A percentile compares a stretch with the other conserved stretches of the same genome.
phyloP scores from a whole-genome alignment of 30 jellyfish, hydroid and myxozoan genomes.

The Chrysaora quinquecirrha region DNA sequence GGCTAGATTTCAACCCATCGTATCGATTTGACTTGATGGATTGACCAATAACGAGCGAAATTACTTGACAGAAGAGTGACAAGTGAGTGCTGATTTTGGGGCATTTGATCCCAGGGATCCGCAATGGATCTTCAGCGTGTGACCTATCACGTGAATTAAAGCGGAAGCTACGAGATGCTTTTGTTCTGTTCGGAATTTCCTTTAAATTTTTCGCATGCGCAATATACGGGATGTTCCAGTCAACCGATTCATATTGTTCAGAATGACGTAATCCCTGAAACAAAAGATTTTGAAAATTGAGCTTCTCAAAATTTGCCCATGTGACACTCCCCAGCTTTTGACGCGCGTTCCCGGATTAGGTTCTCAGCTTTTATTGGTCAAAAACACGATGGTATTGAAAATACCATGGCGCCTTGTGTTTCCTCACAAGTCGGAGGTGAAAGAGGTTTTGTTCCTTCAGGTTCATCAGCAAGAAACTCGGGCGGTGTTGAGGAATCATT shows the following conservation, averaged over 20 bases:
- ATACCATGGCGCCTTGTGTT: constrained; percentile 75
- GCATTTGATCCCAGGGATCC: too few species aligned
- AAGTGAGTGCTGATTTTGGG: too few species aligned
- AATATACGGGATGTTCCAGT: not conserved
- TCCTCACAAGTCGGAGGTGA: constrained; percentile 17
- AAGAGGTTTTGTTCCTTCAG: not conserved
- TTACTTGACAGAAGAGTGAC: too few species aligned
- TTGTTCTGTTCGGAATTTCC: too few species aligned
- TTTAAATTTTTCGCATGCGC: not conserved
- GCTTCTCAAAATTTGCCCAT: constrained; percentile 18
- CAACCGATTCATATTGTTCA: not conserved
- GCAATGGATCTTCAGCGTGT: too few species aligned
- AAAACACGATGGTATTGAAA: constrained; percentile 23
- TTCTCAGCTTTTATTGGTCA: constrained; percentile 40
- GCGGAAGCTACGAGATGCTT: too few species aligned
- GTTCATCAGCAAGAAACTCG: not conserved
- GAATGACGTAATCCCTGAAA: not conserved
- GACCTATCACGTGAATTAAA: too few species aligned
- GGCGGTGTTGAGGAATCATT: not conserved
- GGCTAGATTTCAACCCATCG: too few species aligned
- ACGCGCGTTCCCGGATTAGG: constrained; percentile 57
- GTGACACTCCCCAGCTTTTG: constrained; percentile 74
- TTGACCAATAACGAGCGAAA: too few species aligned
- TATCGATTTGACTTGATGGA: too few species aligned
- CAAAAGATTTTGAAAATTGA: not conserved